Evolutionary conservation across 2,113 vertebrate genomes (phyloP).

Genomic region (Scatophagus argus): DNA sequence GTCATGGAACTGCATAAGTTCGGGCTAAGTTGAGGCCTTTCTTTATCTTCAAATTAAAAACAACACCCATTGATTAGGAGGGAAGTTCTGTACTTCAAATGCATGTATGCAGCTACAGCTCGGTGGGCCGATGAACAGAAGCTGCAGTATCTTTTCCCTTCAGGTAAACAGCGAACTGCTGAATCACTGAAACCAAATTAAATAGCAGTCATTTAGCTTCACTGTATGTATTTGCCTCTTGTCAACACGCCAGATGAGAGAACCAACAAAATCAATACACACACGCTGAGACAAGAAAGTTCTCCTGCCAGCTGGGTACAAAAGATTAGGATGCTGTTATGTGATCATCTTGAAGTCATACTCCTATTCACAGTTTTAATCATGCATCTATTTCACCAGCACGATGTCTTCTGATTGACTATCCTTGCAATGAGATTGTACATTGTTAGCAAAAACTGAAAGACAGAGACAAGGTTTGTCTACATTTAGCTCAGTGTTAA

Average conservation of each 20-base stretch:
- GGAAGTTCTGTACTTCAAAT: slow-evolving; percentile 29
- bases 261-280: slow-evolving; percentile 65
- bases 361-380: slow-evolving; percentile 60
- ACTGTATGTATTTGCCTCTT: slow-evolving; percentile 69
- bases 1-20: background rate
- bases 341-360: slow-evolving; percentile 61
- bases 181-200: slow-evolving; percentile 64
- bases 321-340: slow-evolving; percentile 55
- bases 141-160: slow-evolving; percentile 49
- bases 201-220: slow-evolving; percentile 65
- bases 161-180: slow-evolving; percentile 60
- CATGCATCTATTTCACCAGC: slow-evolving; percentile 26
- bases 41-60: slow-evolving; percentile 13
- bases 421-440: slow-evolving; percentile 5
- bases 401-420: background rate
- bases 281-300: slow-evolving; percentile 41
- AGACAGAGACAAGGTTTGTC: slow-evolving; percentile 2
- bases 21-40: background rate
- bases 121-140: slow-evolving; percentile 48
- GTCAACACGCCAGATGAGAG: slow-evolving; percentile 67
- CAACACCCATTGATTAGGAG: slow-evolving; percentile 39
- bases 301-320: slow-evolving; percentile 41
- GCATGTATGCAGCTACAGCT: slow-evolving; percentile 14
- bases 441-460: background rate
- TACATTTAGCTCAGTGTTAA: slow-evolving; percentile 22